A percentile compares a stretch with the other conserved stretches of the same genome.
Conservation (phyloP, 2,888 invertebrate genomes). For the Oxytorus armatus region DNA sequence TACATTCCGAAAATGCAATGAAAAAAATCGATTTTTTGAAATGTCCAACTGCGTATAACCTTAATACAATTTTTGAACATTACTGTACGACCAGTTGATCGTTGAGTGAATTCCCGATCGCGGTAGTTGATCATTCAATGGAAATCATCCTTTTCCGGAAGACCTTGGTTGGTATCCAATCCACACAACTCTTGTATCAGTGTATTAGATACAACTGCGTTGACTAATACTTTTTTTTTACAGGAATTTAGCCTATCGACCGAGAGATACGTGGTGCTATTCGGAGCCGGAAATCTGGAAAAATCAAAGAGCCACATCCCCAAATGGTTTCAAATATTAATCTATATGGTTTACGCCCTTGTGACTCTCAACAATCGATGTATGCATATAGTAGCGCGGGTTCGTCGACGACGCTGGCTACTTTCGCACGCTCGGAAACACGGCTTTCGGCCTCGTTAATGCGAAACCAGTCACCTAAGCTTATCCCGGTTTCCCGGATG, state of each 20-base stretch:
- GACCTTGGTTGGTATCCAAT: slow-evolving; percentile 41
- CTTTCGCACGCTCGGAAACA: slow-evolving; percentile 71
- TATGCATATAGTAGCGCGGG: slow-evolving; percentile 45
- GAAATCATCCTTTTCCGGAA: slow-evolving; percentile 57
- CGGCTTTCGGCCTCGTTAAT: slow-evolving; percentile 66
- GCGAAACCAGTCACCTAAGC: slow-evolving; percentile 61
- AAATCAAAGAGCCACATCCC: slow-evolving; percentile 7
- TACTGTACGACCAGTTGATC: slow-evolving; percentile 3
- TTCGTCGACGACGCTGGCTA: slow-evolving; percentile 62
- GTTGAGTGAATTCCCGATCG: slow-evolving; percentile 5
- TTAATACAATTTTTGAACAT: background rate
- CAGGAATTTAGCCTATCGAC: slow-evolving; percentile 35
- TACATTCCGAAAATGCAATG: too few species aligned
- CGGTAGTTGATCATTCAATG: slow-evolving; percentile 29
- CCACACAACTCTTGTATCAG: background rate
- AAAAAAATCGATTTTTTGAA: too few species aligned
- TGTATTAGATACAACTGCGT: background rate
- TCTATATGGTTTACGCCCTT: slow-evolving; percentile 14
- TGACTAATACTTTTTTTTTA: background rate
- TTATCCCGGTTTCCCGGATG: slow-evolving; percentile 66
- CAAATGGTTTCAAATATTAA: background rate
- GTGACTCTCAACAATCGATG: slow-evolving; percentile 3
- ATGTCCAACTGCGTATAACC: too few species aligned
- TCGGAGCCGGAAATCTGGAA: background rate
- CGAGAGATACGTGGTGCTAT: slow-evolving; percentile 35